Base-by-base conservation (phyloP, 30 jellyfish, hydroid and myxozoan genomes). In the Mastigias papua region DNA sequence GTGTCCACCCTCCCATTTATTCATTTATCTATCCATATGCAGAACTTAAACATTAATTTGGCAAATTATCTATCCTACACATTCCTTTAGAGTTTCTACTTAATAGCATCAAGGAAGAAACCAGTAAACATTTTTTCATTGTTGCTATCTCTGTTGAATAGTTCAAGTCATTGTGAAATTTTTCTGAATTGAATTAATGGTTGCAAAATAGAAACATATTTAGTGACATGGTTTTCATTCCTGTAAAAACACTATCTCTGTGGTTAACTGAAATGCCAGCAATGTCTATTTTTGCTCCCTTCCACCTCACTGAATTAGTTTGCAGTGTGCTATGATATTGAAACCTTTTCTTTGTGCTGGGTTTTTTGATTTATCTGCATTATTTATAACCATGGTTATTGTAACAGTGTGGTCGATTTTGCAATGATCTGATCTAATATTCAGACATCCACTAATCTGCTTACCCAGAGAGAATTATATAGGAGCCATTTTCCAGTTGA, bases 401-500 rank as follows among this genome's bases (percentile, higher is more conserved):
- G 35, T 17, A 19, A 23, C 2, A 21, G 7, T 72, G 83, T 34
- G 83, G 83, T 72, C 33, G 35, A 16, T 37, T 19, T 33, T 72
- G 19, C 34, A 49, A 34, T 72, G 63, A 72, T 72, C 46, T 22
- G 17, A 25, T 63, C 74, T 63, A 1, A 63, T 17, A 63, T 20
- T 2, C 29, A 1, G 74, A 63, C 74, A 63, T 5, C 42, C 35
- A 23, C 37, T n/a, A 23, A 25, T 63, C 74, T 63, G 35, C 42
- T 23, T 63, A 17, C 23, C 35, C 35, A 63, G 74, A 63, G 20
- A 58, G 42, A 22, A 23, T 63, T 63, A 25, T 15, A 27, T 63
- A 25, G 37, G 19, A 63, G 37, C 74, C 68, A 42, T 19, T 37
- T 72, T 72, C 80, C 77, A 77, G 72, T 54, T 34, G 63, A 80